Base-by-base conservation (phyloP, 2,888 invertebrate genomes). In the Ernsta delagoae region DNA sequence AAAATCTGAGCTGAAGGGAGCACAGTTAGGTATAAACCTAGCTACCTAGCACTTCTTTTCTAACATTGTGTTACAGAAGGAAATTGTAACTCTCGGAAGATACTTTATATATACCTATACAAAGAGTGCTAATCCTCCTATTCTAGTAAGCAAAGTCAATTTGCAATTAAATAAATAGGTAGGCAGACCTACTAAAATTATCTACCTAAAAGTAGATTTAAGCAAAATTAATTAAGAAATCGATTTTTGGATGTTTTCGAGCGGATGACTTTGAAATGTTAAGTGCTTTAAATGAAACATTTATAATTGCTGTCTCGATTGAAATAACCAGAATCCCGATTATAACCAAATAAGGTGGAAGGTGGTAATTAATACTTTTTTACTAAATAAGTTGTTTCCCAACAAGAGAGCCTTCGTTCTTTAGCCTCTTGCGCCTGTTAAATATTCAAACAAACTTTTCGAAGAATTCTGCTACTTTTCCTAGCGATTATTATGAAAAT, bases 251-350 rank as follows among this genome's bases (percentile, higher is more conserved):
- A 41, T 43, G 24, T 63, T 54, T 63, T 61, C 16, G 24, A 63
- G 53, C 41, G 16, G 65, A 65, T 24, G 53, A 66, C 50, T 56
- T 54, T 63, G 43, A 45, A 64, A 56, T 45, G n/a, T 64, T 57
- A 36, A 57, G 9, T 41, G 24, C 8, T 8, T 41, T 66, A 66
- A 66, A 59, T 66, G 59, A 66, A 59, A 66, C 65, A 59, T 66
- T 54, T 54, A 24, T 56, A 67, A 60, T 9, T 5, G 34, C 45
- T 64, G 64, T 56, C 34, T 43, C 43, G 11, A 12, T 56, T 45
- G 56, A 56, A 45, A 11, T 43, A 54, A 43, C 34, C 54, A 56
- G 63, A 41, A 53, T 53, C 64, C 7, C 56, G 61, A 24, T 34
- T 45, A 16, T 4, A 16, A 24, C 56, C 61, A 61, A 56, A 67